Percentiles rank a stretch among this genome's conserved stretches.
These are phyloP conservation scores for Tenthredo distinguenda DNA, from an alignment of 2,888 invertebrate genomes.

Conservation along the genomic window DNA sequence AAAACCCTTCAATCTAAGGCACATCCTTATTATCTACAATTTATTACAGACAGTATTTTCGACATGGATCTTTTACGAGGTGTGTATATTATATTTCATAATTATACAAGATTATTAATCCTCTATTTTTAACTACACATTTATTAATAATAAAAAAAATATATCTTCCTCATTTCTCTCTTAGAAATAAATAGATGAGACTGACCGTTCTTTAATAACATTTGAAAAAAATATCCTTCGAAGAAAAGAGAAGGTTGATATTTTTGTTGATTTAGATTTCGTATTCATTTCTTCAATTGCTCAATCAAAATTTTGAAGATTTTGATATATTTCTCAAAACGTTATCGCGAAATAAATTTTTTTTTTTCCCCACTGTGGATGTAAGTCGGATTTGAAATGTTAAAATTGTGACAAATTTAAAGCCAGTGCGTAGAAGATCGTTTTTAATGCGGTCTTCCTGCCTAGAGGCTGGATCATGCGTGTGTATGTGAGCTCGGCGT, in stretches of 20 bases:
- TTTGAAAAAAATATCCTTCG: too few relatives aligned
- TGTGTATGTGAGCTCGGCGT: background rate
- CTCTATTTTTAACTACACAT: background rate
- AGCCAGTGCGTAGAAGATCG: background rate
- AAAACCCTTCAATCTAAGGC: constrained; percentile 91
- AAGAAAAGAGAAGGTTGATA: too few relatives aligned
- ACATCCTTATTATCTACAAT: constrained; percentile 91
- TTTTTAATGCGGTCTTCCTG: background rate
- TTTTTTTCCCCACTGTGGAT: background rate
- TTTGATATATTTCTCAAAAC: background rate
- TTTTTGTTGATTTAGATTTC: too few relatives aligned
- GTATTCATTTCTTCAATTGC: background rate
- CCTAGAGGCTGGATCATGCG: background rate
- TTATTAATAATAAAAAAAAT: too few relatives aligned
- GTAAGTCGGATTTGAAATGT: background rate
- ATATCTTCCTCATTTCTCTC: background rate
- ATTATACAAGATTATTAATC: background rate
- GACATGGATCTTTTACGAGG: constrained; percentile 95
- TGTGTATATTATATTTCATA: constrained; percentile 76
- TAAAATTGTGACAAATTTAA: background rate
- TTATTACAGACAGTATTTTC: constrained; percentile 94
- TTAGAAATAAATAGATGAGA: too few relatives aligned
- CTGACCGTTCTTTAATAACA: too few relatives aligned
- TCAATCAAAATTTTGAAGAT: background rate
- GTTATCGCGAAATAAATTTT: background rate